These are phyloP conservation scores for Drosophila arizonae DNA, from an alignment of 1,140 invertebrate genomes.

Conservation along the genomic window DNA sequence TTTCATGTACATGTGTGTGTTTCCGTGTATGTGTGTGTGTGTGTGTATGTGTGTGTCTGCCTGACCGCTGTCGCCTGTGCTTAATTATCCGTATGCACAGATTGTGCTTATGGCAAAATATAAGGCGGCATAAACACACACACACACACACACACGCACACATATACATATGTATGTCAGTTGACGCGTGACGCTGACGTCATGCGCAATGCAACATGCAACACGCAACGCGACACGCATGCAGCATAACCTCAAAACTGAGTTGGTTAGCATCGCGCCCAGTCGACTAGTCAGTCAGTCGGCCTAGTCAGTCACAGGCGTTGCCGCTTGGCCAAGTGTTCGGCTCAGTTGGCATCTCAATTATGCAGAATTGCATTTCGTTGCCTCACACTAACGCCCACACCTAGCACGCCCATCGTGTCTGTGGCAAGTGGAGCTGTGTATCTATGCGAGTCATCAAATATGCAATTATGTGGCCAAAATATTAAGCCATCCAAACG, in stretches of 20 bases:
- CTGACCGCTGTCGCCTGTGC: slow-evolving; percentile 20
- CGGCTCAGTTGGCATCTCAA: slow-evolving; percentile 39
- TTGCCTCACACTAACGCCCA: slow-evolving; percentile 10
- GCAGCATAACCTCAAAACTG: slow-evolving; percentile 16
- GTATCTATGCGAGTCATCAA: slow-evolving; percentile 34
- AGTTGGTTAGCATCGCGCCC: not conserved
- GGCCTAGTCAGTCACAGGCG: not conserved
- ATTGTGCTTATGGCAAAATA: slow-evolving; percentile 13
- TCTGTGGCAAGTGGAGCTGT: not conserved
- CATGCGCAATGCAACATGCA: slow-evolving; percentile 25
- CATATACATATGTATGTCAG: not conserved
- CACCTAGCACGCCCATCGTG: not conserved
- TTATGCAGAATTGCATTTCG: slow-evolving; percentile 42
- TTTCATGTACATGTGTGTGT: slow-evolving; percentile 1
- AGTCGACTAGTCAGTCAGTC: not conserved
- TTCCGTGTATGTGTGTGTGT: not conserved
- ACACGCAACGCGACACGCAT: slow-evolving; percentile 8
- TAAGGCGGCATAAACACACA: slow-evolving; percentile 4
- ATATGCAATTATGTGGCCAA: slow-evolving; percentile 53
- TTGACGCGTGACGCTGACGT: slow-evolving; percentile 24
- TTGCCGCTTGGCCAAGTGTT: slow-evolving; percentile 16
- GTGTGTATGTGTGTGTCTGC: not conserved
- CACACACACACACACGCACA: no score
- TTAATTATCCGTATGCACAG: slow-evolving; percentile 36
- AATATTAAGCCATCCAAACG: slow-evolving; percentile 12